Base-by-base conservation (phyloP, 2,888 invertebrate genomes). In the Scrobipalpa atriplicella region DNA sequence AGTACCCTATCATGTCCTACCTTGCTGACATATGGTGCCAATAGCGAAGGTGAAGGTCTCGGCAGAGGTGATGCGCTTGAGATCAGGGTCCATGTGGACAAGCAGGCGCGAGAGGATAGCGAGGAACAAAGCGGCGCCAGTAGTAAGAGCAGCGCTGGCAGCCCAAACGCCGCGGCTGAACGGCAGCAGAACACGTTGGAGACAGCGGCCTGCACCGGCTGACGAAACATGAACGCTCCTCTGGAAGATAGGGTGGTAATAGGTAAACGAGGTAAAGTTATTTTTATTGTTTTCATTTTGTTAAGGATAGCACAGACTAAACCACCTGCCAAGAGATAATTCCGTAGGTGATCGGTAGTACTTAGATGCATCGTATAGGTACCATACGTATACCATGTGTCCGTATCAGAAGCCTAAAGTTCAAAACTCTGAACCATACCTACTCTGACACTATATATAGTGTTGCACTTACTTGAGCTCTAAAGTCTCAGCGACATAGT, bases 1-100 rank as follows among this genome's bases (percentile, higher is more conserved):
- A 29, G 29, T 29, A 9, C 11, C 41, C 8, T 41, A 41, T 2
- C 41, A n/a, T 47, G 13, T n/a, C 47, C 6, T 6, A 91, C 95
- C 94, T 87, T 95, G 95, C 76, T 95, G 95, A 67, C 95, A 95
- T 70, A 94, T 84, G 6, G 94, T 91, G 2, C 94, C 95, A 67
- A 94, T 82, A 0, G 93, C 89, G 66, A 94, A 94, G 0, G 94
- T 91, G 41, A 93, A 72, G 16, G 92, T 84, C 68, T 95, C 95
- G 0, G 87, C 77, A 39, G 80, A 66, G 1, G 86, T 81, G 19
- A 90, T 75, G 5, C 73, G 73, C 36, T 51, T 52, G 9, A 83
- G 77, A 6, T 71, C 70, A 9, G 64, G 62, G 65, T 72, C 71
- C n/a, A 38, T 36, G 18, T 61, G 21, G 19, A 16, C 69, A 70